Base-by-base conservation (phyloP, 2,797 vertebrate genomes). In the Labeo calbasu region DNA sequence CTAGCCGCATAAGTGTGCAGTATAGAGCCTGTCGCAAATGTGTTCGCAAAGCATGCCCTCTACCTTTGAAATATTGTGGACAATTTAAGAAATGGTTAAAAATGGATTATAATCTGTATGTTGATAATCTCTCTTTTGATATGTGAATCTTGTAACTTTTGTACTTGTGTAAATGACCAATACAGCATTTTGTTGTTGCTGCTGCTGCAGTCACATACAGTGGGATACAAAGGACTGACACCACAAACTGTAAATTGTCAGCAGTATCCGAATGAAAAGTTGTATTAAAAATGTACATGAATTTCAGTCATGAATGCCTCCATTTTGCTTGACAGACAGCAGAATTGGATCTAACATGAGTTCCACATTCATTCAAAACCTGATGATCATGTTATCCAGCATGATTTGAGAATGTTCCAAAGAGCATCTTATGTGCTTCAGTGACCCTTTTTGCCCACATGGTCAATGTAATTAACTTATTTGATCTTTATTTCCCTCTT, bases 41-140 rank as follows among this genome's bases (percentile, higher is more conserved):
- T 88, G 88, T 57, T 66, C 89, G 86, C 82, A 25, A 87, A 88
- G 87, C 88, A 81, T 88, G 90, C 86, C 65, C 72, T 66, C 68
- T 32, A 51, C 32, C 84, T 66, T 46, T 28, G 59, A 11, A 32
- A 65, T 48, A 21, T 51, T 66, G 25, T 79, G 57, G 57, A 28
- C 46, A 78, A 48, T 57, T 8, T n/a, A 55, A 25, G 36, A 40
- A 61, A 46, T 11, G n/a, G 21, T 69, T 43, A 17, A 17, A 66
- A 48, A 71, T 50, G 43, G 43, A 14, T 71, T 71, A 46, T 48
- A 14, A 12, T 71, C 13, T 1, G 21, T 48, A 43, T 48, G 69
- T 32, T 65, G 14, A 17, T 15, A 17, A 32, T 32, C 36, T 25
- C n/a, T 48, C 43, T 50, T 71, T 65, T 65, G 13, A 32, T 65